Evolutionary conservation across 2,797 vertebrate genomes (phyloP), one percentile per base, ranked within the genome.

Genomic region (Enteromius paludinosus): DNA sequence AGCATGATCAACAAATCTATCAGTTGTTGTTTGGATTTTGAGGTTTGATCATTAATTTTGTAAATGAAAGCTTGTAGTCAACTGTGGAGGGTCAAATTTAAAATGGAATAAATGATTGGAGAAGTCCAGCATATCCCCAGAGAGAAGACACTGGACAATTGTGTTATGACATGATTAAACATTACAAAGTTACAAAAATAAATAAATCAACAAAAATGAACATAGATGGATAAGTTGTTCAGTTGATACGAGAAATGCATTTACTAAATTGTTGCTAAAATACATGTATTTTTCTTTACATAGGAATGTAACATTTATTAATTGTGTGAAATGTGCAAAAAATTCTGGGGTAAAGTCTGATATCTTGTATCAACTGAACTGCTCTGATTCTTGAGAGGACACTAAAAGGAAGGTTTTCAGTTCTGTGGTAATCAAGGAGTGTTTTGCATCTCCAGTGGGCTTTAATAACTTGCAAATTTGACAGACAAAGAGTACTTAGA

Each of bases 381-480:
- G 54, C 0, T 0, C 4, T 38, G 33, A 25, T 33, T 41, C n/a
- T 38, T 59, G 52, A 75, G 47, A 73, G 49, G 20, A 35, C 20
- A 14, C 23, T 56, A 38, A 73, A 54, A 54, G 11, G 49, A 54
- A 75, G 72, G 7, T 41, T 56, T 73, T 74, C 14, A 25, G 7
- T 59, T 25, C 52, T 59, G 56, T 75, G 49, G 20, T 43, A 68
- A 43, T 41, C 20, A 41, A 10, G 35, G 38, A 2, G 12, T 68
- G 41, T 11, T 41, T 68, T 41, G 38, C 35, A 23, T n/a, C 38
- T 41, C 65, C 65, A 8, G 65, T 68, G 38, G 43, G 35, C 38
- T n/a, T 41, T 68, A 20, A n/a, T 43, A 68, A 68, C 20, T 43
- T 68, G 35, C 20, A 68, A 41, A 68, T 68, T 41, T 68, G 35